Percentiles rank a stretch among this genome's conserved stretches.
Evolutionary conservation across 1,140 invertebrate genomes (phyloP).

Genomic region (Galleria mellonella): DNA sequence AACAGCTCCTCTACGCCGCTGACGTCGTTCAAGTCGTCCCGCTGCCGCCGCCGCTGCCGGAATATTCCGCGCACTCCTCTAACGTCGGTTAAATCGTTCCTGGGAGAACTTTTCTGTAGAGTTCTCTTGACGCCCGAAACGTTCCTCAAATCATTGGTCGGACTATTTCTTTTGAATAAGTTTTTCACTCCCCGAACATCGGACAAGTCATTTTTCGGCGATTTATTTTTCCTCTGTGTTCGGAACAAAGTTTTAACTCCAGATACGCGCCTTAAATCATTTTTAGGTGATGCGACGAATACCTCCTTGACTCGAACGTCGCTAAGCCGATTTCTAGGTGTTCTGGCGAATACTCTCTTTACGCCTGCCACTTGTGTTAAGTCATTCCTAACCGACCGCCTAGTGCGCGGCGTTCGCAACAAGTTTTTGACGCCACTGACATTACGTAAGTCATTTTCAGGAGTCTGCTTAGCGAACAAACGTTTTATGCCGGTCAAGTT

Average conservation of each 20-base stretch:
- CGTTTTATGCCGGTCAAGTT: constrained; percentile 36
- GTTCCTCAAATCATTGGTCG: constrained; percentile 41
- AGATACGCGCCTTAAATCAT: constrained; percentile 57
- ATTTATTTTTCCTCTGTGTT: constrained; percentile 18
- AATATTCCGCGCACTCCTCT: constrained; percentile 50
- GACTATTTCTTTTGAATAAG: constrained; percentile 34
- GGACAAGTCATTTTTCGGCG: constrained; percentile 46
- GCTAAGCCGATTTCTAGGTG: constrained; percentile 54
- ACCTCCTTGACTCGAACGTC: constrained; percentile 48
- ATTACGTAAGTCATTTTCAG: constrained; percentile 59
- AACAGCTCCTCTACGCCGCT: constrained; percentile 50
- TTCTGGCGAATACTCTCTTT: constrained; percentile 47
- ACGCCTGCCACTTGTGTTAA: constrained; percentile 55
- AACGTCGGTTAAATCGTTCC: constrained; percentile 47
- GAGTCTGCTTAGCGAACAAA: constrained; percentile 35
- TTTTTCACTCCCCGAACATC: constrained; percentile 52
- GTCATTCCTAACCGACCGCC: constrained; percentile 55
- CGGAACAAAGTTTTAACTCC: constrained; percentile 51
- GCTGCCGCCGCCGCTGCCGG: constrained; percentile 17
- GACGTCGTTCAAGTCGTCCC: constrained; percentile 24
- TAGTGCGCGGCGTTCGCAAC: constrained; percentile 37
- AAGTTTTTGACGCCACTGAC: constrained; percentile 52
- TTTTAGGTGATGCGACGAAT: constrained; percentile 47
- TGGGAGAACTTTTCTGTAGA: constrained; percentile 30
- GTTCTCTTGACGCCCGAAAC: constrained; percentile 49